Conservation (phyloP, 2,797 vertebrate genomes). For the Hemitrygon akajei region DNA sequence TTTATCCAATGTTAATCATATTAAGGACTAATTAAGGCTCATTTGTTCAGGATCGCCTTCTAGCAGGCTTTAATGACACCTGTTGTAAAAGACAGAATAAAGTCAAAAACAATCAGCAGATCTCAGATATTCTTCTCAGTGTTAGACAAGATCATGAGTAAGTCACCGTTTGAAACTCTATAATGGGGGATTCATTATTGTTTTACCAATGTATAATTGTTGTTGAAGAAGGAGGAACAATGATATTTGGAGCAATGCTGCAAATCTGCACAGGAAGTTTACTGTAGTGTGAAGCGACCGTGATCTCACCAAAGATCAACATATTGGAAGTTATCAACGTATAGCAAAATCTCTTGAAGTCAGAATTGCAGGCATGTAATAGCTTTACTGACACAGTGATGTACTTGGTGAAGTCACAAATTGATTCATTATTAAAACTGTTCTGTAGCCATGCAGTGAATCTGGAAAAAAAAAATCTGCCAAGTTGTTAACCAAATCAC, state of each 20-base stretch:
- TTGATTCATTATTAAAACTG: background rate
- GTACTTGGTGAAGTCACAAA: background rate
- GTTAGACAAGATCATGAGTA: background rate
- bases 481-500: background rate
- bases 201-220: background rate
- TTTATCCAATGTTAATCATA: slow-evolving; percentile 12
- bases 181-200: background rate
- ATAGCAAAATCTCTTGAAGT: background rate
- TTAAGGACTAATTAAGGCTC: background rate
- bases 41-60: background rate
- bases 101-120: background rate
- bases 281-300: background rate
- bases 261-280: no score
- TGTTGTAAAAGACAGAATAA: background rate
- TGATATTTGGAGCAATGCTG: background rate
- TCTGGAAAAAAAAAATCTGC: background rate
- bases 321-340: background rate
- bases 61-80: background rate
- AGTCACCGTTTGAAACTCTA: background rate
- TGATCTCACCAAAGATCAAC: background rate
- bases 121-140: background rate
- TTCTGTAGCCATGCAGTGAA: background rate
- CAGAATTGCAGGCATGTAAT: background rate
- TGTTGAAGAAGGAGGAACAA: background rate
- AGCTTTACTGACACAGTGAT: background rate